Conservation (phyloP, 2,888 invertebrate species). For the Liopterus haemorrhoidalis region DNA sequence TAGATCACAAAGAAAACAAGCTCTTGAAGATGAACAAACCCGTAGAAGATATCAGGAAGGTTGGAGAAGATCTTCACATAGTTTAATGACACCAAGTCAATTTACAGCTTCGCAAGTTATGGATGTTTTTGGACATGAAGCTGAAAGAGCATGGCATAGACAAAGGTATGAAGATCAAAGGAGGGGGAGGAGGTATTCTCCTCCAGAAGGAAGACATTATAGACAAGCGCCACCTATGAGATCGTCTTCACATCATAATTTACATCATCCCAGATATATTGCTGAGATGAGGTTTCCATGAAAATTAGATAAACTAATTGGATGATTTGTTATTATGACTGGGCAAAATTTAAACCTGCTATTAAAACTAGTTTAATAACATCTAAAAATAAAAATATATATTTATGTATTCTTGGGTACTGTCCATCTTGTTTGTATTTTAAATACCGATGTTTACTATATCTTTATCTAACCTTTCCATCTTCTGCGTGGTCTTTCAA, state of each 20-base stretch:
- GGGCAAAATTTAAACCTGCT: no score
- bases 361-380: no score
- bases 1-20: conserved; percentile 61
- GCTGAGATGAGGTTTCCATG: conserved; percentile 61
- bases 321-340: no score
- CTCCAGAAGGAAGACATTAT: conserved; percentile 43
- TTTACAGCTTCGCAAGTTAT: conserved; percentile 60
- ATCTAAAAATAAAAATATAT: no score
- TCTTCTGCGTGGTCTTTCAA: no score
- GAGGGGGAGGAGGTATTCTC: conserved; percentile 49
- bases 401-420: no score
- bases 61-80: conserved; percentile 61
- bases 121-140: conserved; percentile 61
- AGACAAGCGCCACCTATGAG: conserved; percentile 51
- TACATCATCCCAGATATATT: conserved; percentile 58
- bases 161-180: conserved; percentile 43
- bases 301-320: no score
- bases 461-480: no score
- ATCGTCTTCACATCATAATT: conserved; percentile 59
- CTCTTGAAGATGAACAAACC: conserved; percentile 53
- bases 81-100: conserved; percentile 50
- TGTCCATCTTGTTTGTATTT: no score
- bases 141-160: conserved; percentile 53
- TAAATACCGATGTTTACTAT: no score
- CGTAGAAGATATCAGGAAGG: conserved; percentile 61